phyloP scores from a whole-genome alignment of 2,113 vertebrate genomes.

The Sander lucioperca region DNA sequence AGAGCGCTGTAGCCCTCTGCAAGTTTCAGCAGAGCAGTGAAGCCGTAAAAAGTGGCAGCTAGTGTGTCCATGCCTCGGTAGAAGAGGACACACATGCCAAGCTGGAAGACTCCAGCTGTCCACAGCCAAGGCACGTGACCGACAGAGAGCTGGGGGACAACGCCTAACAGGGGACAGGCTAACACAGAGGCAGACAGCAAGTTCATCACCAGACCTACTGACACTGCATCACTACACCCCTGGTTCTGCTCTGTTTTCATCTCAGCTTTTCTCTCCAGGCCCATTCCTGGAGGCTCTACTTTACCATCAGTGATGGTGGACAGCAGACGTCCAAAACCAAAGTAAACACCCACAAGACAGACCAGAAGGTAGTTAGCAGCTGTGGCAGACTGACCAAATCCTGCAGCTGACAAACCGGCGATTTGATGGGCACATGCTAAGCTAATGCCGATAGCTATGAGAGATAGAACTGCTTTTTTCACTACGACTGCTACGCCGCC shows the following conservation, averaged over 20 bases:
- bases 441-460: slow-evolving; percentile 81
- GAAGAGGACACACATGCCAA: slow-evolving; percentile 83
- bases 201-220: slow-evolving; percentile 85
- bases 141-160: slow-evolving; percentile 80
- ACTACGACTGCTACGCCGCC: slow-evolving; percentile 78
- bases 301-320: slow-evolving; percentile 75
- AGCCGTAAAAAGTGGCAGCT: slow-evolving; percentile 86
- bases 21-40: slow-evolving; percentile 86
- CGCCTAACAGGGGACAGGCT: slow-evolving; percentile 85
- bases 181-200: slow-evolving; percentile 87
- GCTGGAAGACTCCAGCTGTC: slow-evolving; percentile 87
- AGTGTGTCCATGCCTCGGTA: slow-evolving; percentile 85
- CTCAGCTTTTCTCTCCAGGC: slow-evolving; percentile 50
- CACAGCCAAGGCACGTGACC: slow-evolving; percentile 92
- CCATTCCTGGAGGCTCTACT: slow-evolving; percentile 78
- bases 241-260: slow-evolving; percentile 35
- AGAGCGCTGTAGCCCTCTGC: slow-evolving; percentile 87
- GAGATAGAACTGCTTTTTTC: slow-evolving; percentile 75
- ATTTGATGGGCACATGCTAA: slow-evolving; percentile 89
- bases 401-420: slow-evolving; percentile 70
- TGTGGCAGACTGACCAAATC: slow-evolving; percentile 84
- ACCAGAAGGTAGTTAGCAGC: slow-evolving; percentile 88
- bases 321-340: slow-evolving; percentile 83
- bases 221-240: slow-evolving; percentile 48
- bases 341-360: slow-evolving; percentile 84